phyloP scores from a whole-genome alignment of 2,888 invertebrate genomes.

The Ecliptopera silaceata region DNA sequence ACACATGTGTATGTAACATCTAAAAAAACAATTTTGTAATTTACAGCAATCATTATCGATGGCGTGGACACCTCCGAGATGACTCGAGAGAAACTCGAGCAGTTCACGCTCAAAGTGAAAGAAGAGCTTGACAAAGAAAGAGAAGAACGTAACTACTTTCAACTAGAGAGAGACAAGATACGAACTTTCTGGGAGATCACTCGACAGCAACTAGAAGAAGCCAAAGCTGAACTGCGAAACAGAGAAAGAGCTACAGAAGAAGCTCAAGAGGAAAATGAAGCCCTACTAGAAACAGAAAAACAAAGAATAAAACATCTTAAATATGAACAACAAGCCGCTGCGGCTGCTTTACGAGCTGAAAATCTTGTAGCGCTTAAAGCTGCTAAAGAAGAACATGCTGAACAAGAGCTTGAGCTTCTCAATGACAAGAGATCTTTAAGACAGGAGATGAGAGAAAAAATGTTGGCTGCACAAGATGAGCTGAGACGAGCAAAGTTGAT shows the following conservation, averaged over 20 bases:
- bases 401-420: constrained; percentile 89
- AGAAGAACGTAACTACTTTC: constrained; percentile 97
- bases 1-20: no score
- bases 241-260: constrained; percentile 93
- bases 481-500: constrained; percentile 87
- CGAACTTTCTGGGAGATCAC: constrained; percentile 98
- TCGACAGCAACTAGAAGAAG: constrained; percentile 93
- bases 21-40: neutral
- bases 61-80: constrained; percentile 96
- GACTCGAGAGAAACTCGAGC: constrained; percentile 96
- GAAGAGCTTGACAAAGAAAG: constrained; percentile 97
- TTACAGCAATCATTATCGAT: constrained; percentile 88
- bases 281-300: constrained; percentile 93
- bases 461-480: constrained; percentile 87
- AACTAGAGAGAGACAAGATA: constrained; percentile 96
- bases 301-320: constrained; percentile 97
- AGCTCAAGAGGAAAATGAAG: constrained; percentile 92
- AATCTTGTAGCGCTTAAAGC: constrained; percentile 91
- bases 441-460: constrained; percentile 86
- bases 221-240: constrained; percentile 86
- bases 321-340: constrained; percentile 94
- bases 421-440: constrained; percentile 88
- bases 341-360: constrained; percentile 93
- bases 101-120: constrained; percentile 92
- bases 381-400: constrained; percentile 91